Evolutionary conservation across 2,113 vertebrate species (phyloP), one percentile per base, ranked within the genome.

Genomic region (Podiceps cristatus): DNA sequence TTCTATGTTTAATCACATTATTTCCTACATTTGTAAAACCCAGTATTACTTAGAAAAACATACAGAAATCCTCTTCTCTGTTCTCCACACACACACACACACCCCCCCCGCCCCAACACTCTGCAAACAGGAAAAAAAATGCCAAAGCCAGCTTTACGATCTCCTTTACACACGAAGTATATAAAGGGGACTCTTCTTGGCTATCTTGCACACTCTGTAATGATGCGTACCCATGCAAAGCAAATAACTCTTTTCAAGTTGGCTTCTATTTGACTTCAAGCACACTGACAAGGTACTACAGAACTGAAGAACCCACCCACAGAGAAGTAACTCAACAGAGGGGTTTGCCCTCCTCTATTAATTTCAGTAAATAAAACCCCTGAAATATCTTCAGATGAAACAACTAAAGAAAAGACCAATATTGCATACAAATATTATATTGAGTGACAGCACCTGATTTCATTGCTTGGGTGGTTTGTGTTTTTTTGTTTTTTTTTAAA

Each of bases 171-270:
- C 53, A 25, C 12, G 11, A 4, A 6, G 13, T 52, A 13, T 10
- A 10, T 9, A 52, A 58, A 27, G 72, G 73, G 17, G 22, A 35
- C 0, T 0, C 24, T 31, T 37, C 29, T 56, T 40, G 49, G 35
- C 50, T 49, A 28, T 24, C 24, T 20, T 13, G 28, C 28, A 29
- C 25, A 10, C 24, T 47, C 55, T 7, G 33, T 15, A 37, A 19
- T 12, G 24, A 49, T 0, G 0, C 15, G 58, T 25, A 67, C 62
- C 44, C 33, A 55, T 0, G 0, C 37, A 76, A 63, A 47, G 31
- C 25, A 80, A 77, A 77, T 11, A 72, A n/a, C 9, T 31, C 29
- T 62, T 53, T 62, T 25, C 44, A 47, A 2, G 19, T 20, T 22
- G 47, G 52, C 18, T 16, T 4, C 7, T 13, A 22, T 77, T 78